These are phyloP conservation scores for Addax nasomaculatus DNA, from an alignment of 2,113 vertebrate species.

Conservation along the genomic window DNA sequence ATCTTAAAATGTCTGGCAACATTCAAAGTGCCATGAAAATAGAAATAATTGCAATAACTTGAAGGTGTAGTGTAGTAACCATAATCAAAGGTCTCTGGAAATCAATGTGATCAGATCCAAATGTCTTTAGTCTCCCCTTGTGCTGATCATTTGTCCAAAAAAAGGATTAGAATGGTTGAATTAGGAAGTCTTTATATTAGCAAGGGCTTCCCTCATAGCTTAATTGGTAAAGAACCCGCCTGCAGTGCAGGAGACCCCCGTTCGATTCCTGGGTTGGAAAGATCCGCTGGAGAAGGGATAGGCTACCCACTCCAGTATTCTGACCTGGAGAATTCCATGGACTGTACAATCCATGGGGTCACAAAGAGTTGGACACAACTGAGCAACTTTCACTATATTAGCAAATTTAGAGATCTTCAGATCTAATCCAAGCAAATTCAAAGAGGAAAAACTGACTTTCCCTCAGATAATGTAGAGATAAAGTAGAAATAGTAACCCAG, in stretches of 20 bases:
- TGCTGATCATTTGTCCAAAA: neutral
- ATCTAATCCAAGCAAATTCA: neutral
- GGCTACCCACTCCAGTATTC: neutral
- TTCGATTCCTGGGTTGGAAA: neutral
- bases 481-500: neutral
- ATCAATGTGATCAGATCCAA: neutral
- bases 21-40: neutral
- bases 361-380: fast-evolving
- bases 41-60: neutral
- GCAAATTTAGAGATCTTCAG: neutral
- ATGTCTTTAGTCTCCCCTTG: neutral
- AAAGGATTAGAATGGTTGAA: neutral
- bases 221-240: neutral
- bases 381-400: neutral
- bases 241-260: fast-evolving
- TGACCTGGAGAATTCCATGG: neutral
- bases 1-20: neutral
- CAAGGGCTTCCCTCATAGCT: neutral
- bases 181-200: neutral
- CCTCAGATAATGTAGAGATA: neutral
- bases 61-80: neutral
- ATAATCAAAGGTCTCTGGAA: neutral
- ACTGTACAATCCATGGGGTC: neutral
- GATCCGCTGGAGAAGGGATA: neutral
- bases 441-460: neutral